Conservation (phyloP, 2,113 vertebrate species). For the Pomatostomus ruficeps region DNA sequence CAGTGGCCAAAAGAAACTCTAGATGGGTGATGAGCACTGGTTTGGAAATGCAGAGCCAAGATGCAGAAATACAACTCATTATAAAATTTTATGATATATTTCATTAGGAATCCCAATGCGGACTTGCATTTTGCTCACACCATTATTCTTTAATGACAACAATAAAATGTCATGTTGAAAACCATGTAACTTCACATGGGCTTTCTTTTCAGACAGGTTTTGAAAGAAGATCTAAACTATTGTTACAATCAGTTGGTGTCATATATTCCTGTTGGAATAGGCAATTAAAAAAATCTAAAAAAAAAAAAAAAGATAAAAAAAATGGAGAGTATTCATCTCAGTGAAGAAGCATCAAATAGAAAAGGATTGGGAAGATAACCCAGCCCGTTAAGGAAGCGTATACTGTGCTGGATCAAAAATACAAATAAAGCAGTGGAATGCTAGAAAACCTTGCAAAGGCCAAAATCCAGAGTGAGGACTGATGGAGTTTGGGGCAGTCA, state of each 20-base stretch:
- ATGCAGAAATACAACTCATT: neutral
- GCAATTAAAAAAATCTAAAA: neutral
- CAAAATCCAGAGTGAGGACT: neutral
- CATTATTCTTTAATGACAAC: neutral
- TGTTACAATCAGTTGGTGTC: neutral
- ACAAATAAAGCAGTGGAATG: rapidly evolving
- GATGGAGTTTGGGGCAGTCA: neutral
- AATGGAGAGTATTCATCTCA: neutral
- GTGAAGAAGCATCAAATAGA: neutral
- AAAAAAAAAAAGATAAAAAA: neutral
- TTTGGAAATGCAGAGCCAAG: neutral
- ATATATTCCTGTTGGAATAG: neutral
- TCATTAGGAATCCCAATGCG: neutral
- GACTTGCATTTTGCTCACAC: neutral
- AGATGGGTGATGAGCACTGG: neutral
- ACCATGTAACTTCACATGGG: neutral
- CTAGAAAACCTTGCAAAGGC: neutral
- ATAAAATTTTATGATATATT: neutral
- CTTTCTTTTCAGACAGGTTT: neutral
- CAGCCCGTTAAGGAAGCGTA: neutral
- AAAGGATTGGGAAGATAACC: neutral
- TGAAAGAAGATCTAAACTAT: neutral
- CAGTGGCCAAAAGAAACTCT: neutral
- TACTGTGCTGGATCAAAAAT: neutral
- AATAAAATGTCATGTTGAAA: neutral